phyloP scores from a whole-genome alignment of 1,140 invertebrate species.

The Hyphantria cunea region DNA sequence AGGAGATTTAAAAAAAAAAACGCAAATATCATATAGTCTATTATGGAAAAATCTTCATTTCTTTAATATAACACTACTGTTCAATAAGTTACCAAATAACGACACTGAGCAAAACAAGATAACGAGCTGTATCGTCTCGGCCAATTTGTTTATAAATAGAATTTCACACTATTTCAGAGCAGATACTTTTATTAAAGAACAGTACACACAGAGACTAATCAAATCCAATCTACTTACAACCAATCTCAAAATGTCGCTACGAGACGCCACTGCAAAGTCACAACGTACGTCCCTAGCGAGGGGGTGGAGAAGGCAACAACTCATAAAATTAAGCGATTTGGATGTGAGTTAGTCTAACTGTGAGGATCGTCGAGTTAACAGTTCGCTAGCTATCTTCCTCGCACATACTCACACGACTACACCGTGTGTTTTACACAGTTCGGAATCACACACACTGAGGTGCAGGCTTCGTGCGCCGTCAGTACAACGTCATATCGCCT shows the following conservation, averaged over 20 bases:
- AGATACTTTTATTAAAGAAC: too few relatives aligned
- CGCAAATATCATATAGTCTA: too few relatives aligned
- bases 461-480: slow-evolving; percentile 28
- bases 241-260: too few relatives aligned
- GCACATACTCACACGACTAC: slow-evolving; percentile 41
- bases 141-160: too few relatives aligned
- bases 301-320: slow-evolving; percentile 82
- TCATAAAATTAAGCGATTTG: slow-evolving; percentile 83
- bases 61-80: too few relatives aligned
- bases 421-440: slow-evolving; percentile 6
- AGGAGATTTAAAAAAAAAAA: too few relatives aligned
- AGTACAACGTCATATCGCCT: slow-evolving; percentile 40
- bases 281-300: slow-evolving; percentile 43
- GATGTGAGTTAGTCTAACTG: slow-evolving; percentile 81
- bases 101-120: too few relatives aligned
- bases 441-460: slow-evolving; percentile 38
- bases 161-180: too few relatives aligned
- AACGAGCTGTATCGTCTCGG: too few relatives aligned
- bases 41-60: too few relatives aligned
- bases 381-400: slow-evolving; percentile 49
- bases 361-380: slow-evolving; percentile 75
- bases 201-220: too few relatives aligned
- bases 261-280: slow-evolving; percentile 57
- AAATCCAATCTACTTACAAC: too few relatives aligned
- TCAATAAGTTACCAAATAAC: slow-evolving; percentile 7